phyloP scores from a whole-genome alignment of 2,888 invertebrate genomes.

The Agrilus biguttatus region DNA sequence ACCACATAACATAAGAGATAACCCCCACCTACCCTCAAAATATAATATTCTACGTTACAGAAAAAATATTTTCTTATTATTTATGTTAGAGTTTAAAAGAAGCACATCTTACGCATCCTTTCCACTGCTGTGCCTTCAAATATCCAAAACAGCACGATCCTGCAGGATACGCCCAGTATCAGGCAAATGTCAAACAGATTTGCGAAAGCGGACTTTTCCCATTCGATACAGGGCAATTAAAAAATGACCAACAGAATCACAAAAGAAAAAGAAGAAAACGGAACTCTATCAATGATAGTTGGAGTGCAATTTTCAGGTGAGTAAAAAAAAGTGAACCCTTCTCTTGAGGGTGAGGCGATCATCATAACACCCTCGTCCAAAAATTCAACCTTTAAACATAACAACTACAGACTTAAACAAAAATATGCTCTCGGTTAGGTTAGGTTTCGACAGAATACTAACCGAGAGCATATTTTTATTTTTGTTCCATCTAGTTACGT shows the following conservation, averaged over 20 bases:
- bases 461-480: no score
- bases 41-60: no score
- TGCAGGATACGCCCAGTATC: conserved; percentile 44
- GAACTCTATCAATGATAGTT: neutral
- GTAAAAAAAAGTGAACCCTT: no score
- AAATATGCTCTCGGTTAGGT: no score
- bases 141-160: conserved; percentile 73
- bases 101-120: conserved; percentile 68
- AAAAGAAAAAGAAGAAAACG: neutral
- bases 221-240: conserved; percentile 13
- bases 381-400: no score
- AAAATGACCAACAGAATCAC: conserved; percentile 1
- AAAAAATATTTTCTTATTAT: neutral
- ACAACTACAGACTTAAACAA: no score
- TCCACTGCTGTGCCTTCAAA: conserved; percentile 83
- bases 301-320: neutral
- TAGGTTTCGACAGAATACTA: no score
- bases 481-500: no score
- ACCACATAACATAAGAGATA: no score
- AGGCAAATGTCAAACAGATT: conserved; percentile 33
- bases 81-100: conserved; percentile 45
- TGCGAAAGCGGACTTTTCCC: conserved; percentile 14
- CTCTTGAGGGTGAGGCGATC: no score
- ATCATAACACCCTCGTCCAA: no score
- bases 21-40: no score